Evolutionary conservation across 1,140 invertebrate species (phyloP).

Genomic region (Bombus breviceps): DNA sequence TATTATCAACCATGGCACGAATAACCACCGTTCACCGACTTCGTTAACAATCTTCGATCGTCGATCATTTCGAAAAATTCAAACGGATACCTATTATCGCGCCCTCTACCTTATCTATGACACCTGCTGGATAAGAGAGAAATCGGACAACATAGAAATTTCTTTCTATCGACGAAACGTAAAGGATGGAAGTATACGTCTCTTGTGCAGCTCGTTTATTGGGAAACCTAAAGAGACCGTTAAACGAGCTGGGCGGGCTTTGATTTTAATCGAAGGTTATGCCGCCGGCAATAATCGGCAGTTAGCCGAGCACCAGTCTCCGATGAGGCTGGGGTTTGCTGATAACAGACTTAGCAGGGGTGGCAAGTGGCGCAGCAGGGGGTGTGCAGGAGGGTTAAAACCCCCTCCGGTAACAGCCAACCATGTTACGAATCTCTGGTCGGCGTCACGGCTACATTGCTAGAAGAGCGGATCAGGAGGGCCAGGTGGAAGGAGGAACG

Average conservation of each 20-base stretch:
- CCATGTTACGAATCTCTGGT: constrained; percentile 62
- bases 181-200: neutral
- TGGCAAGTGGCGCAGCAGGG: constrained; percentile 52
- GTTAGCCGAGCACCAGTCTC: constrained; percentile 65
- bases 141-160: neutral
- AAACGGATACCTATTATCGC: neutral
- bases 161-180: neutral
- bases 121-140: neutral
- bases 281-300: constrained; percentile 73
- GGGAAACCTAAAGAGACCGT: constrained; percentile 61
- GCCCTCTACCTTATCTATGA: neutral
- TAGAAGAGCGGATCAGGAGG: constrained; percentile 51
- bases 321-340: constrained; percentile 66
- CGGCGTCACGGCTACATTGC: constrained; percentile 58
- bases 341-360: constrained; percentile 77
- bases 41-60: neutral
- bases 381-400: constrained; percentile 3
- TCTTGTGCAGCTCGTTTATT: constrained; percentile 49
- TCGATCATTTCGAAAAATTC: neutral
- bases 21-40: neutral
- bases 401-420: constrained; percentile 51
- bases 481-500: constrained; percentile 41
- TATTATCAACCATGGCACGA: constrained; percentile 16
- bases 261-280: constrained; percentile 73
- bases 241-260: constrained; percentile 49